Conservation (phyloP, 2,888 invertebrate genomes). For the Clanis bilineata region DNA sequence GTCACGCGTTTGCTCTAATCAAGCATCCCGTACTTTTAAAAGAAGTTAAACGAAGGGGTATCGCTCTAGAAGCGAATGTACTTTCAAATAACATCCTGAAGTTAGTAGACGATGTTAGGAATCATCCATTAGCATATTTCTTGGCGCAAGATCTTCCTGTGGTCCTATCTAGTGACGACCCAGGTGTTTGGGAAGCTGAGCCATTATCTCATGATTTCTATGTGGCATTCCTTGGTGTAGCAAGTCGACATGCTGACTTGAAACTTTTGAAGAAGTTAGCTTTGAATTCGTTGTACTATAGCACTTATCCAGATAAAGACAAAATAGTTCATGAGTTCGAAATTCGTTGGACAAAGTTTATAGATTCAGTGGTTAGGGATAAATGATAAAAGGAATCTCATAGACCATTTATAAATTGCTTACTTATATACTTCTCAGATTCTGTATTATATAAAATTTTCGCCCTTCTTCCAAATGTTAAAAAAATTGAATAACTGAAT, state of each 20-base stretch:
- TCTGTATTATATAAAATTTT: too few species aligned
- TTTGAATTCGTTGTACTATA: slow-evolving; percentile 87
- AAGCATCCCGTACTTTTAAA: slow-evolving; percentile 87
- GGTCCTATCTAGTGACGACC: slow-evolving; percentile 90
- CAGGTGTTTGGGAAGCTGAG: slow-evolving; percentile 88
- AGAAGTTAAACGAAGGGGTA: slow-evolving; percentile 80
- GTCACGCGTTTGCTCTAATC: slow-evolving; percentile 88
- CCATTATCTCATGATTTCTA: slow-evolving; percentile 88
- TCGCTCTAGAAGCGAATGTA: slow-evolving; percentile 90
- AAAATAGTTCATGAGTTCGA: slow-evolving; percentile 63
- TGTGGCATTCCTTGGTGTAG: slow-evolving; percentile 88
- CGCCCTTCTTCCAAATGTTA: too few species aligned
- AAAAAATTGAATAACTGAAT: too few species aligned
- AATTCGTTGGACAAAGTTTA: slow-evolving; percentile 66
- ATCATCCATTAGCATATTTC: slow-evolving; percentile 87
- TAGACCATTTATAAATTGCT: background rate
- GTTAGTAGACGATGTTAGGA: slow-evolving; percentile 87
- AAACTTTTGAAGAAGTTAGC: slow-evolving; percentile 88
- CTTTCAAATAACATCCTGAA: slow-evolving; percentile 89
- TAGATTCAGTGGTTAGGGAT: slow-evolving; percentile 48
- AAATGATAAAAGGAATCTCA: slow-evolving; percentile 36
- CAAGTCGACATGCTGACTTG: slow-evolving; percentile 86
- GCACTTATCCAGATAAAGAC: slow-evolving; percentile 77
- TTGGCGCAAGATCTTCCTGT: slow-evolving; percentile 86
- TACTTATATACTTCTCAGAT: too few species aligned